These are phyloP conservation scores for Motacilla tschutschensis DNA, from an alignment of 2,113 vertebrate genomes.

Conservation along the genomic window DNA sequence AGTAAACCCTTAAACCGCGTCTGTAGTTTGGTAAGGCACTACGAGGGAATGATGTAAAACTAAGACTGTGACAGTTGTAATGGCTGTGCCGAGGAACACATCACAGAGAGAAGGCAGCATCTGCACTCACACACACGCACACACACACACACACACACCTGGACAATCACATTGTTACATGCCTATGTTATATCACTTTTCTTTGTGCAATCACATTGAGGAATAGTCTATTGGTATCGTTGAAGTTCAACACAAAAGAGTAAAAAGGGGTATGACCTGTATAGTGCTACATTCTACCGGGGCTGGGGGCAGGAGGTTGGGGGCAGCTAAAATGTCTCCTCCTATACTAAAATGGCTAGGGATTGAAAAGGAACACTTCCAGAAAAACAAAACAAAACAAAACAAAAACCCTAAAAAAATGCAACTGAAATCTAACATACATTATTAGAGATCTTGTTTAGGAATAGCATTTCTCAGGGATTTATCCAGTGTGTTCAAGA, in stretches of 20 bases:
- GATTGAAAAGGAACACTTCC: constrained; percentile 29
- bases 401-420: neutral
- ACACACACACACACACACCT: constrained; percentile 49
- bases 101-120: constrained; percentile 80
- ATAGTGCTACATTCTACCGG: constrained; percentile 88
- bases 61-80: constrained; percentile 79
- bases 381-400: neutral
- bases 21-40: constrained; percentile 96
- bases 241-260: constrained; percentile 76
- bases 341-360: constrained; percentile 44
- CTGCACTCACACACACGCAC: constrained; percentile 59
- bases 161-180: constrained; percentile 87
- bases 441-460: constrained; percentile 57
- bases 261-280: constrained; percentile 70
- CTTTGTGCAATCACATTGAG: constrained; percentile 92
- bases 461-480: constrained; percentile 68
- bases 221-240: constrained; percentile 88
- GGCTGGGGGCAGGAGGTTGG: constrained; percentile 53
- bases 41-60: constrained; percentile 90
- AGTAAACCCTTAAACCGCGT: constrained; percentile 82
- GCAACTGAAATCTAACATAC: constrained; percentile 55
- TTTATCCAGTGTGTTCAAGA: constrained; percentile 69
- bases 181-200: constrained; percentile 86
- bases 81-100: constrained; percentile 76
- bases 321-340: constrained; percentile 74